Conservation (phyloP, 2,888 invertebrate species). For the Callosobruchus maculatus region DNA sequence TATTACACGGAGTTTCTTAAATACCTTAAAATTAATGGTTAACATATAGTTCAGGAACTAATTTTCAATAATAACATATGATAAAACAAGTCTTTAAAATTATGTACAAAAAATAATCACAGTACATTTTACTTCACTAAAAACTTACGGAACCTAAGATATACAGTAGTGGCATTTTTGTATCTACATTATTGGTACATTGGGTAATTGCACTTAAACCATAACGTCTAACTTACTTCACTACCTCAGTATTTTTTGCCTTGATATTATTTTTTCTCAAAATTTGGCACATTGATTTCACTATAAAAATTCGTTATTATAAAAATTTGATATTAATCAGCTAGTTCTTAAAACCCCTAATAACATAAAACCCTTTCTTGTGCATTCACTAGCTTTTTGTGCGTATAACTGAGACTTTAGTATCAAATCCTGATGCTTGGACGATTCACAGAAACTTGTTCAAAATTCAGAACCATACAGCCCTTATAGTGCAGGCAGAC, state of each 20-base stretch:
- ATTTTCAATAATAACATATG: conserved; percentile 37
- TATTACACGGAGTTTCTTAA: conserved; percentile 7
- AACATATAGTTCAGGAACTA: conserved; percentile 42
- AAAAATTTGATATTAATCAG: neutral
- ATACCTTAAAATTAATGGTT: conserved; percentile 39
- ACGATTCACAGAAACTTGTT: neutral
- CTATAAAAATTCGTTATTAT: conserved; percentile 12
- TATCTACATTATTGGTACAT: conserved; percentile 34
- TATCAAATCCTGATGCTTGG: neutral
- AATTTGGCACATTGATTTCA: conserved; percentile 38
- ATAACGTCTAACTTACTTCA: conserved; percentile 23
- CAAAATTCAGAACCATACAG: neutral
- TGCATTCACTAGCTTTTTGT: neutral
- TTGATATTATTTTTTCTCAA: conserved; percentile 18
- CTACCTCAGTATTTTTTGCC: conserved; percentile 19
- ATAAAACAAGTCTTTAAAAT: conserved; percentile 37
- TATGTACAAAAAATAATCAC: conserved; percentile 43
- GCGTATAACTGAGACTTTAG: neutral
- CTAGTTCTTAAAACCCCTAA: neutral
- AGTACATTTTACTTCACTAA: conserved; percentile 35
- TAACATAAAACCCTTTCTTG: conserved; percentile 1
- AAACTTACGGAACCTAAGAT: conserved; percentile 9
- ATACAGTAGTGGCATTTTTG: conserved; percentile 22
- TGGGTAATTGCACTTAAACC: conserved; percentile 39
- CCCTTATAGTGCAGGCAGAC: neutral